Evolutionary conservation across 2,888 invertebrate species (phyloP).

Genomic region (Ecliptopera silaceata): DNA sequence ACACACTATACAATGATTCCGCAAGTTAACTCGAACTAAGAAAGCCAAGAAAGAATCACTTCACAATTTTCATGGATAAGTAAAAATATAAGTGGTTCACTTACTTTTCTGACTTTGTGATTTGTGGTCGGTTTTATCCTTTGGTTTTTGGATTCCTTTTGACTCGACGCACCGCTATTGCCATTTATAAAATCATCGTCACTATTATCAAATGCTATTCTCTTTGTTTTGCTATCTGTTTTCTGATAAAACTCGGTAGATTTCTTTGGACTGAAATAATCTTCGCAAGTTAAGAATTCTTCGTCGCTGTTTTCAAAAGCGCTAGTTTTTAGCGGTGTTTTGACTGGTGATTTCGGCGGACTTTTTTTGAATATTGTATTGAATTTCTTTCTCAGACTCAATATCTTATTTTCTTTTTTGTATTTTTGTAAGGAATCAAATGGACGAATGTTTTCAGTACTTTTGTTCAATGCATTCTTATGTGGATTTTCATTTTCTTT

Average conservation of each 20-base stretch:
- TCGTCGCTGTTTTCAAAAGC: slow-evolving; percentile 23
- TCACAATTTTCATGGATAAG: not conserved
- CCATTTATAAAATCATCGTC: slow-evolving; percentile 72
- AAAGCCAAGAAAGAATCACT: not conserved
- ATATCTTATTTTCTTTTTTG: slow-evolving; percentile 51
- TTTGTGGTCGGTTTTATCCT: slow-evolving; percentile 45
- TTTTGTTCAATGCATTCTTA: slow-evolving; percentile 16
- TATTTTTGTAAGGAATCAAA: slow-evolving; percentile 61
- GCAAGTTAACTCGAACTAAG: no score
- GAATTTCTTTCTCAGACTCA: slow-evolving; percentile 46
- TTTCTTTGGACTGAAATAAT: slow-evolving; percentile 24
- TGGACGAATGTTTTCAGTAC: slow-evolving; percentile 36
- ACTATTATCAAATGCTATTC: slow-evolving; percentile 53
- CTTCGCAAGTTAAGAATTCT: slow-evolving; percentile 24
- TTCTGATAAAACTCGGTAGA: slow-evolving; percentile 19
- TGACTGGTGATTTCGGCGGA: slow-evolving; percentile 30
- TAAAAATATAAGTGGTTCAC: slow-evolving; percentile 19
- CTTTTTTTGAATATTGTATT: slow-evolving; percentile 42
- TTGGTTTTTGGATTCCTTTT: slow-evolving; percentile 30
- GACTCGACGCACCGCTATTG: slow-evolving; percentile 40
- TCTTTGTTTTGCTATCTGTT: slow-evolving; percentile 18
- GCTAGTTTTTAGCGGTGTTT: slow-evolving; percentile 21
- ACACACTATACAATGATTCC: no score
- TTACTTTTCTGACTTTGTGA: slow-evolving; percentile 63
- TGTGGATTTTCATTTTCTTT: slow-evolving; percentile 63